Evolutionary conservation across 2,888 invertebrate genomes (phyloP).

Genomic region (Tricholauxania praeusta): DNA sequence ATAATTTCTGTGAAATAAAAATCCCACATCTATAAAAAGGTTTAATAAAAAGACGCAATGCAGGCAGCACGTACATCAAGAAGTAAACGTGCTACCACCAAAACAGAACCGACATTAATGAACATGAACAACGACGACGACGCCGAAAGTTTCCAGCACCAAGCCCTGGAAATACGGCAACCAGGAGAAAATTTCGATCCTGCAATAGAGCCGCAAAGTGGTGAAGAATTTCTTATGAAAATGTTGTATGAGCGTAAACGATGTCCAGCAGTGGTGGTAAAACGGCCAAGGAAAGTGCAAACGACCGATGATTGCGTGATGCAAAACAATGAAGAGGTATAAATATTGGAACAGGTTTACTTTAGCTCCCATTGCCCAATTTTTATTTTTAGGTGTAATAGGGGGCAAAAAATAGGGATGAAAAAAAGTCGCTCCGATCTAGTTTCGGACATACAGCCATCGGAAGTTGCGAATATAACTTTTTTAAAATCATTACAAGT

Average conservation of each 20-base stretch:
- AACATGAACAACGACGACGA: slow-evolving; percentile 27
- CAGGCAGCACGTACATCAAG: too few relatives aligned
- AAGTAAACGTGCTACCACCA: slow-evolving; percentile 5
- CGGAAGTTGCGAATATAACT: too few relatives aligned
- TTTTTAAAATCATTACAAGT: too few relatives aligned
- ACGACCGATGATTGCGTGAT: background rate
- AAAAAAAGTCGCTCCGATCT: background rate
- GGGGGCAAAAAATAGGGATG: background rate
- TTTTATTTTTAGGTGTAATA: too few relatives aligned
- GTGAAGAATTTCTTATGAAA: slow-evolving; percentile 64
- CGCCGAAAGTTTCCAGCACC: slow-evolving; percentile 60
- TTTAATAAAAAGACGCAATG: too few relatives aligned
- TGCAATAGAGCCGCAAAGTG: slow-evolving; percentile 55
- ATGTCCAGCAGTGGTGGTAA: slow-evolving; percentile 63
- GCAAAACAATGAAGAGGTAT: slow-evolving; percentile 44
- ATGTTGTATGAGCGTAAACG: slow-evolving; percentile 64
- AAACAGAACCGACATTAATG: too few relatives aligned
- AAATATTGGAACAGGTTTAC: background rate
- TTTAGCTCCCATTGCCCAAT: too few relatives aligned
- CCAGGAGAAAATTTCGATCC: slow-evolving; percentile 63
- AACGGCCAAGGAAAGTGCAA: slow-evolving; percentile 47
- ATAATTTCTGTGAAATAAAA: too few relatives aligned
- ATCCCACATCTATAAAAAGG: too few relatives aligned
- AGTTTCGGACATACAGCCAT: background rate
- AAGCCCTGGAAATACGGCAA: slow-evolving; percentile 62